A percentile compares a stretch with the other conserved stretches of the same genome.
Evolutionary conservation across 2,113 vertebrate species (phyloP).

Genomic region (Bothrops jararaca): DNA sequence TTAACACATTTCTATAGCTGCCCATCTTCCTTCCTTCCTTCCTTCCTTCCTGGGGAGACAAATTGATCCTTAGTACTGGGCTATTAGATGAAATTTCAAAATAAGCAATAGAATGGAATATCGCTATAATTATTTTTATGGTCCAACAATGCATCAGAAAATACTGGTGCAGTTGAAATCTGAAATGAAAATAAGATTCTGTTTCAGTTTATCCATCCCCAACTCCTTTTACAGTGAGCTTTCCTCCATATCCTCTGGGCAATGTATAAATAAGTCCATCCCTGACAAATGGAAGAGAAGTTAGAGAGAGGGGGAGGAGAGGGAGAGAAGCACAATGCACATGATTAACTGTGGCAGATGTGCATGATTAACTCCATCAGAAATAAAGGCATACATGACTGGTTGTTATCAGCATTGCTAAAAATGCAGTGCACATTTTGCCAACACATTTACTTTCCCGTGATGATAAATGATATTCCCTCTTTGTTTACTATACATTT

Average conservation of each 20-base stretch:
- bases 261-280: conserved; percentile 10
- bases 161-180: background rate
- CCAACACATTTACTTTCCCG: conserved; percentile 34
- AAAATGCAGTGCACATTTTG: conserved; percentile 43
- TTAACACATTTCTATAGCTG: background rate
- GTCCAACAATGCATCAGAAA: conserved; percentile 21
- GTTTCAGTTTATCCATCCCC: background rate
- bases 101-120: background rate
- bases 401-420: conserved; percentile 31
- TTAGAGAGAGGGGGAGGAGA: background rate
- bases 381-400: conserved; percentile 42
- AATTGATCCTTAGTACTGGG: background rate
- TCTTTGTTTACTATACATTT: conserved; percentile 48
- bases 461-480: conserved; percentile 40
- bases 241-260: conserved; percentile 3
- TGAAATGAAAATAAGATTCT: background rate
- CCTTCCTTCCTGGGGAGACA: background rate
- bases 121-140: background rate
- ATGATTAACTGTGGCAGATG: conserved; percentile 44
- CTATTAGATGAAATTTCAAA: conserved; percentile 20
- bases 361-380: conserved; percentile 40
- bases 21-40: background rate
- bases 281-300: background rate
- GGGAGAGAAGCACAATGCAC: conserved; percentile 24
- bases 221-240: background rate